Evolutionary conservation across 1,140 invertebrate genomes (phyloP), one percentile per base, ranked within the genome.

Genomic region (Prorops nasuta): DNA sequence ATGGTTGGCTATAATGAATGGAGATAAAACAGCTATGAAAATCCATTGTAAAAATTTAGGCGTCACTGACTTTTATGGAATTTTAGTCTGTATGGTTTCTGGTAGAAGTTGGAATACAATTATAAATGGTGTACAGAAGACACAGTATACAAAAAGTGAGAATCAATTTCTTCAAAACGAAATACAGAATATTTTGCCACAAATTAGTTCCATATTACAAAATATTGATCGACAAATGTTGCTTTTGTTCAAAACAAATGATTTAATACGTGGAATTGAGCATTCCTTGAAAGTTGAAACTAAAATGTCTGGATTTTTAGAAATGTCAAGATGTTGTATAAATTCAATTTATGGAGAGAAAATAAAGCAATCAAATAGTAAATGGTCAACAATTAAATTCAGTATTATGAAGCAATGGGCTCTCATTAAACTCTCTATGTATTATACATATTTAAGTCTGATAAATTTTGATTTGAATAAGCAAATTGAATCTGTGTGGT

Each of bases 171-270:
- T 93, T 57, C 84, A 88, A 72, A 73, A 80, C 24, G 83, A 86
- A 51, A 72, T 87, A 44, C 84, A 84, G 1, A 77, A 81, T 59
- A 66, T 85, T 36, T 56, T 90, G 21, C 81, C 84, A 10, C 77
- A 88, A 66, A 89, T 90, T 39, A 84, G 84, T 3, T 74, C 84
- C 49, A 83, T 93, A 43, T 67, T 95, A 14, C 82, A 87, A 46
- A 79, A 72, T 32, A 87, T 94, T 1, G 88, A 92, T 51, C 71
- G 89, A 18, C 86, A 92, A 72, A 94, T 98, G 83, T 72, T 99
- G 22, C 80, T 99, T 1, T 88, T 99, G 54, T 81, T 99, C n/a
- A 98, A 98, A 79, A 98, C 96, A 0, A 99, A 98, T 68, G 96
- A 98, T 76, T 76, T 98, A 16, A 86, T 99, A 39, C 82, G 96